These are phyloP conservation scores for Cepaea nemoralis DNA, from an alignment of 1,140 invertebrate genomes.

Conservation along the genomic window DNA sequence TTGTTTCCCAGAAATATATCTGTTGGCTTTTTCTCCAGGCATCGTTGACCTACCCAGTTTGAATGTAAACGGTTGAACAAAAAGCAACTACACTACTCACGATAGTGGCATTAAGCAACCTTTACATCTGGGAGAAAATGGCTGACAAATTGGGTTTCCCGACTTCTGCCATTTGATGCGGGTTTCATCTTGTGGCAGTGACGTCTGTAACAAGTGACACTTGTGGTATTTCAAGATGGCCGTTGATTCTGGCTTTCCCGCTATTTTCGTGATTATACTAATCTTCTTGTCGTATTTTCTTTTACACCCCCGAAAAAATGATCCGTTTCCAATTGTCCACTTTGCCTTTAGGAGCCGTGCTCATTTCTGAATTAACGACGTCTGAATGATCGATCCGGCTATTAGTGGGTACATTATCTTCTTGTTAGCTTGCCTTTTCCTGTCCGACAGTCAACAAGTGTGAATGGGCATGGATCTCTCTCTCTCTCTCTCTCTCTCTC, in stretches of 20 bases:
- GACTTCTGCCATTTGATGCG: not conserved
- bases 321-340: not conserved
- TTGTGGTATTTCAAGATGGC: not conserved
- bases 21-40: not conserved
- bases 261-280: not conserved
- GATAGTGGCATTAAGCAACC: slow-evolving; percentile 4
- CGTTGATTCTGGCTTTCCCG: not conserved
- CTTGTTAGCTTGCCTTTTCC: too few species aligned
- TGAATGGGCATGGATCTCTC: too few species aligned
- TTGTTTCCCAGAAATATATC: too few species aligned
- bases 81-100: not conserved
- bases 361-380: not conserved
- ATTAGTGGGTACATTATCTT: too few species aligned
- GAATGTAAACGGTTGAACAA: not conserved
- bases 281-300: not conserved
- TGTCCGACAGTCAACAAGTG: too few species aligned
- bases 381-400: too few species aligned
- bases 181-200: not conserved
- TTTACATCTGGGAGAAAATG: not conserved
- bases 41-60: not conserved
- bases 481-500: too few species aligned
- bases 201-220: not conserved
- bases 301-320: not conserved
- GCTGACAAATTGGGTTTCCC: not conserved
- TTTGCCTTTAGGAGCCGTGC: not conserved